A percentile compares a stretch with the other conserved stretches of the same genome.
These are phyloP conservation scores for Caranx melampygus DNA, from an alignment of 2,113 vertebrate species.

Conservation along the genomic window DNA sequence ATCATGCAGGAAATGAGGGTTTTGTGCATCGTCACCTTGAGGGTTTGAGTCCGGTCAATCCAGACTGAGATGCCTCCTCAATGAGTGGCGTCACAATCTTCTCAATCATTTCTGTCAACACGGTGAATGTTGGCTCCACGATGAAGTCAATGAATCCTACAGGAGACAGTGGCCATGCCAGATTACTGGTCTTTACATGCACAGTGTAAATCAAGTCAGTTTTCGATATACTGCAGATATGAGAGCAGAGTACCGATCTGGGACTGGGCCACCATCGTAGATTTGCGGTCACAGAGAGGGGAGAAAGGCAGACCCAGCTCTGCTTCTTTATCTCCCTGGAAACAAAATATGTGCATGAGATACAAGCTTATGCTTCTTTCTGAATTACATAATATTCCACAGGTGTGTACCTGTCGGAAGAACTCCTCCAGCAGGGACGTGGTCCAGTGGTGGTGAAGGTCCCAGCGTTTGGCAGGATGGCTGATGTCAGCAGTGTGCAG, in stretches of 20 bases:
- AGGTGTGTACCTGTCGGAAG: conserved; percentile 90
- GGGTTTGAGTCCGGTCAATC: conserved; percentile 82
- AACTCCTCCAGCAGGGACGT: conserved; percentile 96
- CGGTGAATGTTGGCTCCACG: conserved; percentile 96
- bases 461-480: conserved; percentile 95
- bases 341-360: conserved; percentile 43
- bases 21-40: conserved; percentile 85
- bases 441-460: conserved; percentile 93
- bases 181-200: not conserved
- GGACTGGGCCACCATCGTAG: conserved; percentile 70
- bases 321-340: conserved; percentile 94
- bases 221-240: too few species aligned
- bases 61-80: conserved; percentile 86
- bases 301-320: conserved; percentile 94
- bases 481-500: conserved; percentile 97
- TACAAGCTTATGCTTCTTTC: too few species aligned
- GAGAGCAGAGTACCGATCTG: conserved; percentile 61
- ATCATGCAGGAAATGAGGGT: too few species aligned
- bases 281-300: conserved; percentile 93
- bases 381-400: too few species aligned
- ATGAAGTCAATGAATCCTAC: conserved; percentile 98
- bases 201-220: too few species aligned
- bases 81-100: conserved; percentile 91
- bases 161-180: not conserved
- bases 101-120: conserved; percentile 94